Base-by-base conservation (phyloP, 1,140 invertebrate species). In the Polyergus mexicanus region DNA sequence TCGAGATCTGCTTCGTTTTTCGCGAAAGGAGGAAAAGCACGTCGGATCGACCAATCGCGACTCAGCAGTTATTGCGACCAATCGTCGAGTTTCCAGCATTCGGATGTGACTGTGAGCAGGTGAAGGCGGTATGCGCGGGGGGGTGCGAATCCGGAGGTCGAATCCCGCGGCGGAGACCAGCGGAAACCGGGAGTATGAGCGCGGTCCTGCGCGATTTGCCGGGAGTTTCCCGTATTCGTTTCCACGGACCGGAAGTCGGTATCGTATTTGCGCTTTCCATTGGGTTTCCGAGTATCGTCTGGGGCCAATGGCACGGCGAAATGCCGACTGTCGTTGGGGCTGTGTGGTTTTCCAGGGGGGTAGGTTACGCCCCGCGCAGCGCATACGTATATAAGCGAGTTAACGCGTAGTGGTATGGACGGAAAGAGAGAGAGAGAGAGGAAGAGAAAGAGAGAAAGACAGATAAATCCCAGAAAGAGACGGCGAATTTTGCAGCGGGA, bases 261-360 rank as follows among this genome's bases (percentile, higher is more conserved):
- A 84, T 88, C 90, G 93, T 94, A 94, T 94, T 94, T 94, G 94
- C 91, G 92, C 92, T 92, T 93, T 94, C 92, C 92, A 94, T 94
- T 94, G 94, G 89, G 92, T 94, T 94, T 94, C 90, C 93, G 94
- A 93, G 91, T 94, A 93, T 94, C 93, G 92, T 90, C 83, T 83
- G 84, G 90, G 91, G 92, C 94, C 94, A 94, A 94, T 94, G 92
- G 93, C 92, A 94, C 92, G 87, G 87, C 92, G 88, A 91, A 74
- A 94, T 94, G 94, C 92, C 92, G 93, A 94, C 92, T 94, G 92
- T 93, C 90, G 91, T 88, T 85, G 90, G 78, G 88, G 91, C 89
- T 90, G 89, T 89, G 88, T 90, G 89, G 72, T 86, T 88, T 83
- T 74, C 91, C 88, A 92, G 91, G 87, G 91, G 93, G 93, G 93